Base-by-base conservation (phyloP, 2,113 vertebrate species). In the Hiodon alosoides region DNA sequence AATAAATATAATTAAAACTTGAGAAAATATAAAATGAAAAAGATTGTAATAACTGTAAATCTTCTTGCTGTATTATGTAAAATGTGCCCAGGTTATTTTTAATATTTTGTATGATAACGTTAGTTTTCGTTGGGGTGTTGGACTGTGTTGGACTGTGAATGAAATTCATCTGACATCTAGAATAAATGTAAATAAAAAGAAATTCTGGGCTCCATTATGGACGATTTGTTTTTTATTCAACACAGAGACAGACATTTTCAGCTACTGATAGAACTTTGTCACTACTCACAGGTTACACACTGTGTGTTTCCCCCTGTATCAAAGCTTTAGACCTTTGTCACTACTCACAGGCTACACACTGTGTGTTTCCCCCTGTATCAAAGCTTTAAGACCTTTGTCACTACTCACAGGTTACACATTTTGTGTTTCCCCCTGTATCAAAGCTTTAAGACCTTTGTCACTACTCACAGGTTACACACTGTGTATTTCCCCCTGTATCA, bases 1-100 rank as follows among this genome's bases (percentile, higher is more conserved):
- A 31, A 31, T 31, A 31, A 31, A 61, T 61, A 61, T 13, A 61
- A 61, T 59, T 59, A 9, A 59, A 59, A 59, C 31, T 61, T 61
- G 11, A n/a, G 59, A n/a, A 61, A 61, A n/a, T n/a, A n/a, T 61
- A 5, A n/a, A 61, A 61, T 61, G 59, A 61, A 61, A 61, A 61
- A 31, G 3, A 61, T 61, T 61, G 59, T 16, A n/a, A 61, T 61
- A n/a, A n/a, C 13, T 61, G 59, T 61, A 61, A 13, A 61, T 61
- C 16, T n/a, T 61, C 13, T 61, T 61, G 59, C 59, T 61, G 59
- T 61, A 61, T 5, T 61, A 61, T 61, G 59, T 61, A 61, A 61
- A n/a, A 61, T 61, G 59, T 61, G 59, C 16, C 59, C 13, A 61
- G 59, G 59, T 61, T n/a, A 61, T 61, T 16, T 61, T 59, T 59